Evolutionary conservation across 2,113 vertebrate genomes (phyloP).

Genomic region (Cariama cristata): DNA sequence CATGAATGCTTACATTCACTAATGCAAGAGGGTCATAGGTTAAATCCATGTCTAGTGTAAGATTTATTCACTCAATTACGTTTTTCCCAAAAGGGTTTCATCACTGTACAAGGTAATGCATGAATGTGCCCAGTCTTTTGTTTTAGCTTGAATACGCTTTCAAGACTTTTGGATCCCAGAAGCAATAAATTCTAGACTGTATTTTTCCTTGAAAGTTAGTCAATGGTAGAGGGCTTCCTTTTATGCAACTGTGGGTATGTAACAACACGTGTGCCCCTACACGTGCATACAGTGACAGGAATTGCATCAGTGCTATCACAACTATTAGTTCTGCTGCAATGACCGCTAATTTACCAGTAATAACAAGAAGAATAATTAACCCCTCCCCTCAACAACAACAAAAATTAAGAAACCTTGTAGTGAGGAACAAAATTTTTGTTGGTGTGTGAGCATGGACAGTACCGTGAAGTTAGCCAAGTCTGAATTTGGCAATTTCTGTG

Average conservation of each 20-base stretch:
- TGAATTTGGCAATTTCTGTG: neutral
- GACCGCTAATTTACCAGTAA: neutral
- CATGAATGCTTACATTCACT: neutral
- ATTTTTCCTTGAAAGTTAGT: constrained; percentile 13
- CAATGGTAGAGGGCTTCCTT: neutral
- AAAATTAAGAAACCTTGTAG: neutral
- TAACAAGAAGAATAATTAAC: neutral
- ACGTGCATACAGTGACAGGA: neutral
- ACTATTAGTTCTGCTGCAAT: neutral
- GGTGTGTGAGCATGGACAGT: neutral
- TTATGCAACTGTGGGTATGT: neutral
- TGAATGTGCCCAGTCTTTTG: neutral
- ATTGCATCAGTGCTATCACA: neutral
- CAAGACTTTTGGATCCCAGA: neutral
- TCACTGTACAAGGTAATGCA: neutral
- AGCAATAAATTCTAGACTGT: constrained; percentile 7
- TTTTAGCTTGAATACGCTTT: neutral
- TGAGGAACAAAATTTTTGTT: neutral
- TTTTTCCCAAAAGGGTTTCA: neutral
- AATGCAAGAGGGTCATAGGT: neutral
- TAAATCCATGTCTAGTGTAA: constrained; percentile 6
- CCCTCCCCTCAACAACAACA: neutral
- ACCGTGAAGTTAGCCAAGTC: neutral
- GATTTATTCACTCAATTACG: constrained; percentile 26
- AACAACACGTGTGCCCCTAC: neutral